Evolutionary conservation across 2,113 vertebrate genomes (phyloP).

Genomic region (Narcine bancroftii): DNA sequence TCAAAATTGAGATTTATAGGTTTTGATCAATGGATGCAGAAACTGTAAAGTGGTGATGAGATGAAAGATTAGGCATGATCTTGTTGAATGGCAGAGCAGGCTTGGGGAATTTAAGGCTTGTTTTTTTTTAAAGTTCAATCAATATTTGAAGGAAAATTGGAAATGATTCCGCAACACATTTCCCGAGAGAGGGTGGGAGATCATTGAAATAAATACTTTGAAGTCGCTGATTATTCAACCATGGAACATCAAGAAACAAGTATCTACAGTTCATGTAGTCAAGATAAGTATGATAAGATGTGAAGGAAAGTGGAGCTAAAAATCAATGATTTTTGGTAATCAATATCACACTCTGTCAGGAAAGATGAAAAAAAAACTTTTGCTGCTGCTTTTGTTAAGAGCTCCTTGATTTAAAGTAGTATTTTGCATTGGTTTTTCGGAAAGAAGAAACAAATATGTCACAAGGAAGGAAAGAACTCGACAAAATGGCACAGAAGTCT

Average conservation of each 20-base stretch:
- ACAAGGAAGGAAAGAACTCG: too few relatives aligned
- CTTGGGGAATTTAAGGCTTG: too few relatives aligned
- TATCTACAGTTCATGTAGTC: background rate
- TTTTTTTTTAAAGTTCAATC: too few relatives aligned
- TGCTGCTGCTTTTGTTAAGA: background rate
- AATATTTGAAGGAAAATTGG: too few relatives aligned
- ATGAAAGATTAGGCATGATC: too few relatives aligned
- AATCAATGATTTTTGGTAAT: background rate
- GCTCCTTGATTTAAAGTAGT: background rate
- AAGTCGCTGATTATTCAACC: background rate
- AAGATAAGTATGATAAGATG: background rate
- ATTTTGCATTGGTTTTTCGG: too few relatives aligned
- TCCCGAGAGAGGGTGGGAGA: background rate
- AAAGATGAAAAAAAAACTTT: background rate
- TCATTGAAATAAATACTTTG: background rate
- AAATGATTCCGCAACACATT: background rate
- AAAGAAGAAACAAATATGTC: too few relatives aligned
- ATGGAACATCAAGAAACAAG: background rate
- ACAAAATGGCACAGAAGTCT: too few relatives aligned
- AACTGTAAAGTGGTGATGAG: too few relatives aligned
- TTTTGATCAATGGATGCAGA: too few relatives aligned
- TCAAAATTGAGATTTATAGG: too few relatives aligned
- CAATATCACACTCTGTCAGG: background rate
- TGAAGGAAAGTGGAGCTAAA: background rate
- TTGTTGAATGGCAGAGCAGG: too few relatives aligned